These are phyloP conservation scores for Drosophila hamatofila DNA, from an alignment of 2,888 invertebrate genomes.

Conservation along the genomic window DNA sequence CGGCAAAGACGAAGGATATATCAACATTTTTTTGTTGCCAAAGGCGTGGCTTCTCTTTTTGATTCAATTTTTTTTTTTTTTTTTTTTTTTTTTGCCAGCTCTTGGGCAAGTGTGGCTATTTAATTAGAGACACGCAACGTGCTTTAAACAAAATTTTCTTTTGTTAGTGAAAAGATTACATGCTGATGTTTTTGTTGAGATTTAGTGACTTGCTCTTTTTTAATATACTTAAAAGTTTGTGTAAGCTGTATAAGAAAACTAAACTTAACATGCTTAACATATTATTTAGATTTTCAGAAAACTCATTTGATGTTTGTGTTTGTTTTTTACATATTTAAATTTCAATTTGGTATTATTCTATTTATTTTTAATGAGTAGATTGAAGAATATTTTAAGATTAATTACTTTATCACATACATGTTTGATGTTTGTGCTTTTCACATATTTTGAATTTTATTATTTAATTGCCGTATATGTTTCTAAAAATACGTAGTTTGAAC, in stretches of 20 bases:
- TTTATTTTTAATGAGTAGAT: constrained; percentile 3
- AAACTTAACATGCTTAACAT: not conserved
- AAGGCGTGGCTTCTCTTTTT: constrained; percentile 29
- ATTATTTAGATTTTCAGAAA: too few relatives aligned
- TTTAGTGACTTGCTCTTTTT: not conserved
- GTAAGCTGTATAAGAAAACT: not conserved
- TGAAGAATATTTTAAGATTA: too few relatives aligned
- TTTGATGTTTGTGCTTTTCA: not conserved
- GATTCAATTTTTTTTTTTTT: not conserved
- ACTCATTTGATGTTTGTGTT: not conserved
- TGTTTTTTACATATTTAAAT: not conserved
- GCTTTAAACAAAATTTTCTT: constrained; percentile 36
- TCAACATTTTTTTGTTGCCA: constrained; percentile 7
- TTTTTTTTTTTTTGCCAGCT: not conserved
- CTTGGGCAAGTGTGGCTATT: constrained; percentile 14
- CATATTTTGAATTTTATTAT: not conserved
- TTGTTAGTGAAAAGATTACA: constrained; percentile 11
- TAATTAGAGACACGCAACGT: constrained; percentile 51
- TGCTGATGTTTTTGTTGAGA: not conserved
- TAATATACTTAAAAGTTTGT: not conserved
- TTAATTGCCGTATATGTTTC: not conserved
- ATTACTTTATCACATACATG: too few relatives aligned
- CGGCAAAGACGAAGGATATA: constrained; percentile 23
- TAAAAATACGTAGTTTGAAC: not conserved
- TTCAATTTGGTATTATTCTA: too few relatives aligned